A percentile compares a stretch with the other conserved stretches of the same genome.
These are phyloP conservation scores for Tamias sibiricus DNA, from an alignment of 2,113 vertebrate species.

Conservation along the genomic window DNA sequence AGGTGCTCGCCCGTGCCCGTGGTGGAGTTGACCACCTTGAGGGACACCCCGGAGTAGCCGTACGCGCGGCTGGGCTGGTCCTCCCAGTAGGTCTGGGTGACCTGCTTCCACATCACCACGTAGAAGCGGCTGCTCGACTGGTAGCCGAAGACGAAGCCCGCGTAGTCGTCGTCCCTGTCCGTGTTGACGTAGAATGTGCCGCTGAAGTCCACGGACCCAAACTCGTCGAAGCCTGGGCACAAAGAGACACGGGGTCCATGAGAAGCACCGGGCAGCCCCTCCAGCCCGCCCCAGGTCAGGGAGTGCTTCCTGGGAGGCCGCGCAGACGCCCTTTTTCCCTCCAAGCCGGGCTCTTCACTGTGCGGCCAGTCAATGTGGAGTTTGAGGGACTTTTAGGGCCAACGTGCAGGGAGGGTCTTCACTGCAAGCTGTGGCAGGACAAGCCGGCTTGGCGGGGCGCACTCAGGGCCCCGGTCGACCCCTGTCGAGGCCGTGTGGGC, in stretches of 20 bases:
- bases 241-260: fast-evolving
- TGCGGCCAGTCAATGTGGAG: fast-evolving
- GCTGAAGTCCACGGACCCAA: constrained; percentile 97
- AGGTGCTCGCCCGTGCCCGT: constrained; percentile 96
- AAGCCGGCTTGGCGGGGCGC: too few species aligned
- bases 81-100: constrained; percentile 99
- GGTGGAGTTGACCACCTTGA: constrained; percentile 98
- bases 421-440: fast-evolving
- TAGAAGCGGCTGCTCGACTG: constrained; percentile 98
- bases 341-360: fast-evolving
- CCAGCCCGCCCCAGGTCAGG: too few species aligned
- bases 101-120: constrained; percentile 99
- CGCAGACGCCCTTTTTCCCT: fast-evolving
- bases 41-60: constrained; percentile 97
- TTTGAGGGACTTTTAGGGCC: fast-evolving
- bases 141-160: constrained; percentile 98
- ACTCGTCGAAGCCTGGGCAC: constrained; percentile 94
- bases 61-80: constrained; percentile 97
- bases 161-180: constrained; percentile 97
- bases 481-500: fast-evolving
- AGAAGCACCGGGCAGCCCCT: neutral
- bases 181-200: constrained; percentile 99
- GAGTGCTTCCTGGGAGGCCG: neutral
- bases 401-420: too few species aligned
- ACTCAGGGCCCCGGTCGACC: too few species aligned